Evolutionary conservation across 2,888 invertebrate species (phyloP).

Genomic region (Gymnocheta viridis): DNA sequence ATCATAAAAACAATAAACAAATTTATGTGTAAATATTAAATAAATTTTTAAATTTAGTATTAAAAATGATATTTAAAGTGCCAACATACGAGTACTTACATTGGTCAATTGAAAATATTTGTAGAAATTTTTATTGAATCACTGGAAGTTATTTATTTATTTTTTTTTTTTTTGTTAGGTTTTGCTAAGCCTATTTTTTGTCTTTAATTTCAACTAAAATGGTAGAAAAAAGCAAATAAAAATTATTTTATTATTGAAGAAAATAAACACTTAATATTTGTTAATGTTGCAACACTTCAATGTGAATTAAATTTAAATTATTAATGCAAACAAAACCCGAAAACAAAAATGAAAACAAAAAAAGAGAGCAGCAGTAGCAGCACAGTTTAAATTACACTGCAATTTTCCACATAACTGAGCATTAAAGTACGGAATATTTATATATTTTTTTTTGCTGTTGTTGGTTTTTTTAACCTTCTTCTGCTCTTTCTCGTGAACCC

Average conservation of each 20-base stretch:
- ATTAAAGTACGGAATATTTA: conserved; percentile 49
- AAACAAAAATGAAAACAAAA: neutral
- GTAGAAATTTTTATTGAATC: neutral
- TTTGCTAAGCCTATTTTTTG: too few relatives aligned
- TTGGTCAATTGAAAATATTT: conserved; percentile 36
- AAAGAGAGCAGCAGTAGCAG: conserved; percentile 3
- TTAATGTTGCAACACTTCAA: conserved; percentile 23
- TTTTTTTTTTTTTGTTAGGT: neutral
- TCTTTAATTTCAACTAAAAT: conserved; percentile 15
- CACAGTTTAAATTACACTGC: conserved; percentile 59
- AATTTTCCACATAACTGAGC: conserved; percentile 64
- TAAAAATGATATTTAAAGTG: too few relatives aligned
- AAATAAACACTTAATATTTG: neutral
- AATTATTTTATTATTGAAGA: neutral
- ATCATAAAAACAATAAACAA: too few relatives aligned
- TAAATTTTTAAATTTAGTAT: too few relatives aligned
- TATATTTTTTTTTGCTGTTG: conserved; percentile 4
- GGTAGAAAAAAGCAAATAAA: neutral
- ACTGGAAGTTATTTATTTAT: neutral
- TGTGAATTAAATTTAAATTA: conserved; percentile 26
- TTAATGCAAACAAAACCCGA: conserved; percentile 31
- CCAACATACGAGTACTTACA: conserved; percentile 31
- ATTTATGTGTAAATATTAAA: too few relatives aligned
- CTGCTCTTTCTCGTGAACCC: conserved; percentile 40
- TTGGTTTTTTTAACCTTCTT: conserved; percentile 26